These are phyloP conservation scores for Caenorhabditis drosophilae DNA, from an alignment of 2,888 invertebrate genomes.

Conservation along the genomic window DNA sequence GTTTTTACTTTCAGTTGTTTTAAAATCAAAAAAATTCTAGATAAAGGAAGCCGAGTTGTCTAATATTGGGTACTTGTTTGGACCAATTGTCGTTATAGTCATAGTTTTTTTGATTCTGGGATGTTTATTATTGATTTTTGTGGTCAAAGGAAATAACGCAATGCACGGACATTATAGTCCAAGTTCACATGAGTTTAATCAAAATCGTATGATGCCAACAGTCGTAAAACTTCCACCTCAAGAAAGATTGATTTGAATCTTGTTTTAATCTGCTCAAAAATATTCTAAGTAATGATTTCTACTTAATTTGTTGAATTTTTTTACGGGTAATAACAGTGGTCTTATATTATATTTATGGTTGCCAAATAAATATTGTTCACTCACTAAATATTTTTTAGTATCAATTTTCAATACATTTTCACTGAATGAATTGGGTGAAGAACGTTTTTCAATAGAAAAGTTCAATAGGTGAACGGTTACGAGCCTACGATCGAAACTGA, in stretches of 20 bases:
- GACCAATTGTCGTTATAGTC: constrained; percentile 54
- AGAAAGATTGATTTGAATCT: constrained; percentile 45
- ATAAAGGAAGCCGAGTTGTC: constrained; percentile 45
- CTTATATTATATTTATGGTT: neutral
- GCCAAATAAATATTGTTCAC: neutral
- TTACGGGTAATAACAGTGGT: neutral
- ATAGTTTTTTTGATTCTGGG: constrained; percentile 59
- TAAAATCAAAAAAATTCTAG: constrained; percentile 19
- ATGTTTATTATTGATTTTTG: constrained; percentile 60
- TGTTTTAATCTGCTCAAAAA: neutral
- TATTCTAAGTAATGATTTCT: neutral
- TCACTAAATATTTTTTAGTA: neutral
- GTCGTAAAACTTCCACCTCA: constrained; percentile 59
- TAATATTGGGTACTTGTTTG: constrained; percentile 57
- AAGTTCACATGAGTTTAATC: constrained; percentile 52
- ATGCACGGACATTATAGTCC: constrained; percentile 65
- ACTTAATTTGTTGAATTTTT: neutral
- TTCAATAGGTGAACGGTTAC: no score
- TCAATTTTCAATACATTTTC: no score
- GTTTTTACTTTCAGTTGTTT: neutral
- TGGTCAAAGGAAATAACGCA: constrained; percentile 59
- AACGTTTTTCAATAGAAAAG: no score
- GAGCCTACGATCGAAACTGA: no score
- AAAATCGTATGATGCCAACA: constrained; percentile 52
- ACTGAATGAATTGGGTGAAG: no score